Base-by-base conservation (phyloP, 2,888 invertebrate species). In the Poecilobothrus nobilitatus region DNA sequence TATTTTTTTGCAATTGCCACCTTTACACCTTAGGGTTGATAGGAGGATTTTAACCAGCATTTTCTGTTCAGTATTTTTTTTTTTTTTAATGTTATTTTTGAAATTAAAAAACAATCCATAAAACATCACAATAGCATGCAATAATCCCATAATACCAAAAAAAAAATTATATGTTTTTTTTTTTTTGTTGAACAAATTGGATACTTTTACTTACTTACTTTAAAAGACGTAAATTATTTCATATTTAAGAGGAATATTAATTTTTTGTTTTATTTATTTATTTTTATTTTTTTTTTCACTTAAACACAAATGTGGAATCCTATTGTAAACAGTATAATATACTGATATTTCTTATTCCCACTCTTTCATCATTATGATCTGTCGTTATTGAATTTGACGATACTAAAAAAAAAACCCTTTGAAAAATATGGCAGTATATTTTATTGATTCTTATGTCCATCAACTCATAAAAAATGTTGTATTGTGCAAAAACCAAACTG, bases 391-490 rank as follows among this genome's bases (percentile, higher is more conserved):
- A 27, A 27, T 27, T 27, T 27, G 27, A n/a, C n/a, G 27, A 27
- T 27, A 27, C 27, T 27, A 27, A 27, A 27, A 27, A 27, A 27
- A 27, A 27, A 27, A 27, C 5, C 27, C 5, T 27, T 27, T 27
- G 27, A 27, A 5, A 27, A 27, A 27, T 4, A 27, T 27, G 27
- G 27, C 27, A 27, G 27, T 37, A 53, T 15, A 9, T 53, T 53
- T 18, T 53, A 53, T 53, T 53, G 53, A 53, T 53, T 53, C 53
- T 53, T 15, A 53, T 53, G 53, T 53, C 53, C 53, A 53, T 53
- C 53, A 53, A 53, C 53, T 53, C 53, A 53, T 53, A 53, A 53
- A 37, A 37, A 37, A 12, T 37, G 37, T 37, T 27, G 27, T 27
- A 27, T 27, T 27, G 27, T 37, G 12, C 4, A 37, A 37, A 37